Evolutionary conservation across 2,113 vertebrate species (phyloP), one percentile per base, ranked within the genome.

Genomic region (Mellivora capensis): DNA sequence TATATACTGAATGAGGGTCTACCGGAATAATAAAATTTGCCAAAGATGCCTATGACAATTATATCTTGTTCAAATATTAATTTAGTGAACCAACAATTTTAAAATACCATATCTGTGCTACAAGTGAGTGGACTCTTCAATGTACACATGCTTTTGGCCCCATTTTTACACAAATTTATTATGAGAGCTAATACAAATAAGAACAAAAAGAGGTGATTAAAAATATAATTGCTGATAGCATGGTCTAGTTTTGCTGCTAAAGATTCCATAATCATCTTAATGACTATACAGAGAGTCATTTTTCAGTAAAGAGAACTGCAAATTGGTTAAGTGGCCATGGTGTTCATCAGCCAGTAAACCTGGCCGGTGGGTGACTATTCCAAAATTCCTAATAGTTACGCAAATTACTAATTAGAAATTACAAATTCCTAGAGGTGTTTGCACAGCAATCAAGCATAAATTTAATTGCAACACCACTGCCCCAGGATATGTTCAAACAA

Each of bases 321-420:
- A 97, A 96, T 71, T 94, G 37, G 34, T 84, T 72, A 87, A 94
- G 81, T 92, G n/a, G 37, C 47, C 93, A 37, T 12, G 15, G 49
- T 95, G 69, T 87, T 94, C 62, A 72, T 1, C 52, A 80, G 29
- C 11, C 74, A 80, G 44, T 71, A 96, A 97, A 86, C 59, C 85
- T 92, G 27, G 10, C 18, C 52, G n/a, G 67, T 93, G 31, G 37
- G 37, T 91, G 81, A 82, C 23, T 90, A 49, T 76, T 89, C 29
- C 25, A 96, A 91, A 86, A 94, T 94, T 90, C 54, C 44, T 74
- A 90, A 18, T 34, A 88, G 34, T 72, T 95, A 91, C 88, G 52
- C 18, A 95, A n/a, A 57, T 94, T 54, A 57, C 91, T 97, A 88
- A 91, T 96, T 93, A 97, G 69, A 98, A 98, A 97, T 92, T 88